phyloP scores from a whole-genome alignment of 2,113 vertebrate species.

The Emydocephalus ijimae region DNA sequence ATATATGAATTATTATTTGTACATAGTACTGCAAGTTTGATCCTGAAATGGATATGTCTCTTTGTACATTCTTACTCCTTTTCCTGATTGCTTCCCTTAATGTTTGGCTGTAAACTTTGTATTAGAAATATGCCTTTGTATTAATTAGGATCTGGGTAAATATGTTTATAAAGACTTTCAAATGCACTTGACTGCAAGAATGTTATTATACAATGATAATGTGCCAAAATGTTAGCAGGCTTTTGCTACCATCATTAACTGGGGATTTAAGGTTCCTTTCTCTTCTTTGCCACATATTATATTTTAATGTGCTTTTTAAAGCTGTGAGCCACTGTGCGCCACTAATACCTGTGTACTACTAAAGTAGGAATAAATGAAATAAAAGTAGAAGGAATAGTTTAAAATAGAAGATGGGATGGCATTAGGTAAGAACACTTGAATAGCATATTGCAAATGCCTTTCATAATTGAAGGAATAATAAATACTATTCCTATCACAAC shows the following conservation, averaged over 20 bases:
- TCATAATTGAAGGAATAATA: background rate
- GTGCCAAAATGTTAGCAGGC: background rate
- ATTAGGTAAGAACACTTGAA: background rate
- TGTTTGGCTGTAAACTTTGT: background rate
- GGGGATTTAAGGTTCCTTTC: background rate
- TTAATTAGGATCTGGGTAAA: background rate
- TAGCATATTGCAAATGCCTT: fast-evolving
- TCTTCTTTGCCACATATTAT: background rate
- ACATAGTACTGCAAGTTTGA: background rate
- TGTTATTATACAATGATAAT: background rate
- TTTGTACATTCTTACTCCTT: background rate
- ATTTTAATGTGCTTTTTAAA: background rate
- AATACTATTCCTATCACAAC: background rate
- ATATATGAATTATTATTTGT: background rate
- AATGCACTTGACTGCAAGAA: conserved; percentile 2
- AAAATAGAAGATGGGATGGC: background rate
- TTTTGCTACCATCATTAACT: background rate
- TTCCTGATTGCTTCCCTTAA: background rate
- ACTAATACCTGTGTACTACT: background rate
- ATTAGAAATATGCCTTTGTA: background rate
- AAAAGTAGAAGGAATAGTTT: background rate
- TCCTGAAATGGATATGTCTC: background rate
- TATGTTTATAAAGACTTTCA: background rate
- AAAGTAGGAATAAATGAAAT: background rate
- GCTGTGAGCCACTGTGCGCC: background rate